phyloP scores from a whole-genome alignment of 2,888 invertebrate genomes.

The Lamproptera curius region DNA sequence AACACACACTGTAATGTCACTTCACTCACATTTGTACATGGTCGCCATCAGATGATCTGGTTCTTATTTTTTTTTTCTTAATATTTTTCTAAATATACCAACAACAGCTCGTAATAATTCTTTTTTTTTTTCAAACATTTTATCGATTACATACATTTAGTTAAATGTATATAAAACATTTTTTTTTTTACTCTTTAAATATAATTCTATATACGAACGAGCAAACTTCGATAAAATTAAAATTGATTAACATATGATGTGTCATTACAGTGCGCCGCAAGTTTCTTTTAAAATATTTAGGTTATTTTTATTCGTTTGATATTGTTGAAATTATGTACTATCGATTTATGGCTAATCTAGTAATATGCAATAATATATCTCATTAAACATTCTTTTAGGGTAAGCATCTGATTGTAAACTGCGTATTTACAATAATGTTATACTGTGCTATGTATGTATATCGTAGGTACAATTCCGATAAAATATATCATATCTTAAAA shows the following conservation, averaged over 20 bases:
- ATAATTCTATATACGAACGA: slow-evolving; percentile 76
- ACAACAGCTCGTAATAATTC: slow-evolving; percentile 70
- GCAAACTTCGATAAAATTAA: slow-evolving; percentile 78
- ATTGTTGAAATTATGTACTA: slow-evolving; percentile 73
- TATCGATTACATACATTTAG: slow-evolving; percentile 54
- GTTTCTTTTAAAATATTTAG: slow-evolving; percentile 52
- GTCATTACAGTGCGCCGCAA: slow-evolving; percentile 47
- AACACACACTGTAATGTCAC: slow-evolving; percentile 47
- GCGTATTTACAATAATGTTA: slow-evolving; percentile 61
- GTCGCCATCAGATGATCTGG: slow-evolving; percentile 84
- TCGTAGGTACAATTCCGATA: slow-evolving; percentile 39
- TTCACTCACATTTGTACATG: slow-evolving; percentile 81
- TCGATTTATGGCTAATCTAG: slow-evolving; percentile 70
- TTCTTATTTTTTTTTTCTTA: slow-evolving; percentile 52
- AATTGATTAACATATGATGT: slow-evolving; percentile 74
- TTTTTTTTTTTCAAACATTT: slow-evolving; percentile 62
- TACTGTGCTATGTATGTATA: slow-evolving; percentile 50
- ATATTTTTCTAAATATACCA: slow-evolving; percentile 78
- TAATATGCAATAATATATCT: slow-evolving; percentile 56
- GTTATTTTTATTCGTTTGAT: slow-evolving; percentile 71
- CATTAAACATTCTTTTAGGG: slow-evolving; percentile 48
- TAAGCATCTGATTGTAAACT: slow-evolving; percentile 61
- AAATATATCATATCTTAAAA: slow-evolving; percentile 49
- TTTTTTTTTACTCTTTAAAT: slow-evolving; percentile 65
- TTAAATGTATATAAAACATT: slow-evolving; percentile 58